Evolutionary conservation across 2,113 vertebrate species (phyloP).

Genomic region (Galbula dea): DNA sequence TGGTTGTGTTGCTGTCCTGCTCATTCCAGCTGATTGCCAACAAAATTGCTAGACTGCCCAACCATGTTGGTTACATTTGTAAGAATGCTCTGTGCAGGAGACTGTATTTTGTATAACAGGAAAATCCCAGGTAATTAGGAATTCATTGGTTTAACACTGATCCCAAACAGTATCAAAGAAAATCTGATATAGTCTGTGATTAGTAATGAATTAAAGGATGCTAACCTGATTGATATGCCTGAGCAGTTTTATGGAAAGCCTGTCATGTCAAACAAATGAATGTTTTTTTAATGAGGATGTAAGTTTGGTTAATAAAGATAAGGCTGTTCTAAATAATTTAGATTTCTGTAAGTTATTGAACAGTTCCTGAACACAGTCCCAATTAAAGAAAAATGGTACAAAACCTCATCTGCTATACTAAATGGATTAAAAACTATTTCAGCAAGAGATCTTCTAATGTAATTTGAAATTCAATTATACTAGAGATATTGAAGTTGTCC

Average conservation of each 20-base stretch:
- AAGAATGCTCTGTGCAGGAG: not conserved
- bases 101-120: not conserved
- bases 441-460: slow-evolving; percentile 26
- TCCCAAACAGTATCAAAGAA: slow-evolving; percentile 23
- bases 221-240: slow-evolving; percentile 40
- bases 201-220: slow-evolving; percentile 45
- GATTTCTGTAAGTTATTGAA: slow-evolving; percentile 53
- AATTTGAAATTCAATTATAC: slow-evolving; percentile 51
- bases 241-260: slow-evolving; percentile 43
- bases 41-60: not conserved
- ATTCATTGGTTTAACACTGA: slow-evolving; percentile 34
- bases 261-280: slow-evolving; percentile 48
- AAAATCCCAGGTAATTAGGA: slow-evolving; percentile 6
- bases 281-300: slow-evolving; percentile 47
- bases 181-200: slow-evolving; percentile 26
- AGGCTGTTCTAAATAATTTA: slow-evolving; percentile 55
- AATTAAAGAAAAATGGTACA: slow-evolving; percentile 45
- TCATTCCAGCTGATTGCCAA: not conserved
- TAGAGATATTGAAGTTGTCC: slow-evolving; percentile 19
- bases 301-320: slow-evolving; percentile 62
- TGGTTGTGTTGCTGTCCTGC: not conserved
- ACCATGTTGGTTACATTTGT: not conserved
- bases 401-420: slow-evolving; percentile 37
- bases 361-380: slow-evolving; percentile 44
- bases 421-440: slow-evolving; percentile 61